Conservation (phyloP, 2,888 invertebrate species). For the Drosophila macrospina region DNA sequence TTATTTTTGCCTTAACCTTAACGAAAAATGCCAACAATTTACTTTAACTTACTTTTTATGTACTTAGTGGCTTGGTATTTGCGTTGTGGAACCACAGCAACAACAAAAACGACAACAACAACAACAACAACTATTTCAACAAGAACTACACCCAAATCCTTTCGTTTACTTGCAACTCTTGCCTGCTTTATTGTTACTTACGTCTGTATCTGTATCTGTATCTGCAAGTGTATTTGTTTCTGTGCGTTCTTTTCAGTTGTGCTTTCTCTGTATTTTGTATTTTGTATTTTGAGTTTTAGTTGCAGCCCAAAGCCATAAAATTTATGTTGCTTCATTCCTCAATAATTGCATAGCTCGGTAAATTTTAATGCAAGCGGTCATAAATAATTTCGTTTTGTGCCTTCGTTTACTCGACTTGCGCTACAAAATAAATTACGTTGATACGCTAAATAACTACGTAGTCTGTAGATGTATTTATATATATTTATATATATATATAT, state of each 20-base stretch:
- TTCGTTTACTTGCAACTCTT: constrained; percentile 52
- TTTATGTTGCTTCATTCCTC: constrained; percentile 81
- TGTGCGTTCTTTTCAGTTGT: constrained; percentile 22
- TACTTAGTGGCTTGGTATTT: constrained; percentile 76
- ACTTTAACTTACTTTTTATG: constrained; percentile 79
- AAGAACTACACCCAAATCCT: constrained; percentile 61
- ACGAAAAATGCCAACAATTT: constrained; percentile 80
- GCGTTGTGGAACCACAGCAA: constrained; percentile 47
- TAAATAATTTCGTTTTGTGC: constrained; percentile 75
- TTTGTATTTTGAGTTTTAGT: constrained; percentile 56
- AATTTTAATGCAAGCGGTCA: constrained; percentile 82
- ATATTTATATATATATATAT: background rate
- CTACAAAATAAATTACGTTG: constrained; percentile 73
- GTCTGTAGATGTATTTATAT: constrained; percentile 30
- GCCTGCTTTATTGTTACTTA: constrained; percentile 39
- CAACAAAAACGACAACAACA: constrained; percentile 11
- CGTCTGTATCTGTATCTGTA: constrained; percentile 4
- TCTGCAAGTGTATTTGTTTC: background rate
- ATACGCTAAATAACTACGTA: constrained; percentile 69
- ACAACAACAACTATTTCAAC: constrained; percentile 47
- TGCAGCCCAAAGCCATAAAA: constrained; percentile 67
- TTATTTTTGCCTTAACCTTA: constrained; percentile 70
- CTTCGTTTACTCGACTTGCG: constrained; percentile 57
- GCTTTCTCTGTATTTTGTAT: constrained; percentile 20
- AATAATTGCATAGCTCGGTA: constrained; percentile 81